Evolutionary conservation across 2,113 vertebrate genomes (phyloP).

Genomic region (Calyptomena viridis): DNA sequence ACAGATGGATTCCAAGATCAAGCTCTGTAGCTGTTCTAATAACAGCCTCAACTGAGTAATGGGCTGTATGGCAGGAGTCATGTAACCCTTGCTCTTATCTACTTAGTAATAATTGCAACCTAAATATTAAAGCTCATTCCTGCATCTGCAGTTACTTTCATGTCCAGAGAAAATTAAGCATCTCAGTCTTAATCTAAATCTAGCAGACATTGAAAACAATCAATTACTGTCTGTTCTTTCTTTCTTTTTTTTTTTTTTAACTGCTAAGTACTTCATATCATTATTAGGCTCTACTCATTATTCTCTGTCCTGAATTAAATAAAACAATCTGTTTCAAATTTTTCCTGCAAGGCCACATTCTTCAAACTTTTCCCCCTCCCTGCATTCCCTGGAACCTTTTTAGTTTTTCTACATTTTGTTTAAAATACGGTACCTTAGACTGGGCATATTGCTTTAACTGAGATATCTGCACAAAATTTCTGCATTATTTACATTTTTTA

Average conservation of each 20-base stretch:
- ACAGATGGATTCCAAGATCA: neutral
- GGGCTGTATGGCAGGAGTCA: neutral
- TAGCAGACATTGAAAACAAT: slow-evolving; percentile 3
- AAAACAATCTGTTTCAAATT: neutral
- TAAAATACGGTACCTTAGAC: neutral
- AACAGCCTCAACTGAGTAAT: neutral
- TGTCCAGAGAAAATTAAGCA: slow-evolving; percentile 25
- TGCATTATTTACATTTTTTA: neutral
- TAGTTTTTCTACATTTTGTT: neutral
- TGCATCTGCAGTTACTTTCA: slow-evolving; percentile 35
- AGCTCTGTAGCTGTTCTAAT: neutral
- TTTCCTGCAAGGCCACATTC: neutral
- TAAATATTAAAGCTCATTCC: slow-evolving; percentile 33
- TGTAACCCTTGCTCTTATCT: slow-evolving; percentile 37
- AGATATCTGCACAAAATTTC: neutral
- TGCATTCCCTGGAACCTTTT: neutral
- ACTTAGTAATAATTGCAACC: slow-evolving; percentile 27
- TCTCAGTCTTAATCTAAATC: slow-evolving; percentile 37
- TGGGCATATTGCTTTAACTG: neutral
- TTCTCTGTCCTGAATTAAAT: neutral
- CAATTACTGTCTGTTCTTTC: neutral
- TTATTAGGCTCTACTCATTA: neutral
- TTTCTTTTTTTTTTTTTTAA: neutral
- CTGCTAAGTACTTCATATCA: neutral
- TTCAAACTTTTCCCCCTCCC: neutral